Evolutionary conservation across 2,888 invertebrate genomes (phyloP).

Genomic region (Ectobius pallidus): DNA sequence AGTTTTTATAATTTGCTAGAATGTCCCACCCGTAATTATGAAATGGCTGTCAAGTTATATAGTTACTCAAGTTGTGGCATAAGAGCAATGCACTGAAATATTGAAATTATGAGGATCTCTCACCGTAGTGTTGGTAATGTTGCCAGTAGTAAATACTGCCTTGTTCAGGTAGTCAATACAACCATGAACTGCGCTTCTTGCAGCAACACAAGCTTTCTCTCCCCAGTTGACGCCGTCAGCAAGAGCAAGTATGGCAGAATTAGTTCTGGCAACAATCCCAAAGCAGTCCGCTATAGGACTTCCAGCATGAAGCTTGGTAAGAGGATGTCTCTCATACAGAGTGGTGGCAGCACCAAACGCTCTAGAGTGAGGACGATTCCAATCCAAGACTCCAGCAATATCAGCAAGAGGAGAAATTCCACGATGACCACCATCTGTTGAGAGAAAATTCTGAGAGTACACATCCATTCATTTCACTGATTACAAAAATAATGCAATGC

Average conservation of each 20-base stretch:
- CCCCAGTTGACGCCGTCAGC: conserved; percentile 95
- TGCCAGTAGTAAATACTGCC: conserved; percentile 60
- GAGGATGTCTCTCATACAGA: conserved; percentile 82
- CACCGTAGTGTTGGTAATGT: conserved; percentile 55
- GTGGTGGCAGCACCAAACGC: conserved; percentile 77
- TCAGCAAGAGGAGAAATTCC: conserved; percentile 42
- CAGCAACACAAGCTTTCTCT: conserved; percentile 81
- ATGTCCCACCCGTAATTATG: too few species aligned
- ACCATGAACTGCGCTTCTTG: conserved; percentile 85
- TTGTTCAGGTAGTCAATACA: conserved; percentile 82
- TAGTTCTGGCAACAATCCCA: conserved; percentile 72
- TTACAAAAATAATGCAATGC: too few species aligned
- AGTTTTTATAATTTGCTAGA: too few species aligned
- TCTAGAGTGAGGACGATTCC: conserved; percentile 63
- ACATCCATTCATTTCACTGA: not conserved
- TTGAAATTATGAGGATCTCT: too few species aligned
- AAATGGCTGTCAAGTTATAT: too few species aligned
- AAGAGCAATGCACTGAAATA: too few species aligned
- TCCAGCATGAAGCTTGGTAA: conserved; percentile 72
- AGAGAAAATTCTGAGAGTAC: not conserved
- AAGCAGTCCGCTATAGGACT: conserved; percentile 90
- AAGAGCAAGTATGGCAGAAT: conserved; percentile 78
- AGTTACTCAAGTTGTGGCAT: too few species aligned
- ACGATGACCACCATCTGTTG: not conserved
- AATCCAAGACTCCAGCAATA: conserved; percentile 58